A percentile compares a stretch with the other conserved stretches of the same genome.
Conservation (phyloP, 2,797 vertebrate genomes). For the Pangasius mekongensis region DNA sequence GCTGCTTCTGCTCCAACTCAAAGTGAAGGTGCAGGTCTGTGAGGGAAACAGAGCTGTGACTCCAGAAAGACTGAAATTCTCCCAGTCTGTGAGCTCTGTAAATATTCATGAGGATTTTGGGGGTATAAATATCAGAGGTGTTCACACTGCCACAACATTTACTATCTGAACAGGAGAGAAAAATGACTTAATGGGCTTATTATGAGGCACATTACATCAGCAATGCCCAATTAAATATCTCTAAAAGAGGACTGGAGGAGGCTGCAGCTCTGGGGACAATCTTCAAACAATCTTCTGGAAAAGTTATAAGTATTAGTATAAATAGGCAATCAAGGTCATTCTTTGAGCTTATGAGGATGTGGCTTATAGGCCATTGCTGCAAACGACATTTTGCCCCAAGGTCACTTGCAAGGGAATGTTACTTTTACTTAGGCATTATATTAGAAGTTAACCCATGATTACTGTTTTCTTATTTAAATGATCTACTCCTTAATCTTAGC, state of each 20-base stretch:
- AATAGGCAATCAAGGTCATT: conserved; percentile 40
- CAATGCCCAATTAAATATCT: conserved; percentile 74
- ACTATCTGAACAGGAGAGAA: conserved; percentile 79
- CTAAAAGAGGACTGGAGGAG: conserved; percentile 48
- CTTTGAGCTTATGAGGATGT: conserved; percentile 6
- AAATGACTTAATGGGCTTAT: conserved; percentile 80
- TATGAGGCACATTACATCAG: conserved; percentile 83
- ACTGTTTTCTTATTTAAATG: neutral
- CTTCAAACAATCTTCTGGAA: conserved; percentile 49
- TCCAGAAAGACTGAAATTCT: conserved; percentile 79
- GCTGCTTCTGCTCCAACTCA: conserved; percentile 53
- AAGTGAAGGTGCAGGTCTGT: conserved; percentile 62
- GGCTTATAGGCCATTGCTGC: conserved; percentile 7
- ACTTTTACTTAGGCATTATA: neutral
- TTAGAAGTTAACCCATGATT: neutral
- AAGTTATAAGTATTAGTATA: conserved; percentile 47
- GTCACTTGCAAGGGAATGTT: neutral
- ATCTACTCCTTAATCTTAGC: neutral
- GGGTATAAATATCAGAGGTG: conserved; percentile 86
- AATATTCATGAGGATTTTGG: conserved; percentile 89
- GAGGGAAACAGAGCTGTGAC: conserved; percentile 70
- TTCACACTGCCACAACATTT: conserved; percentile 80
- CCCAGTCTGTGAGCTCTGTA: conserved; percentile 72
- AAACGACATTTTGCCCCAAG: neutral
- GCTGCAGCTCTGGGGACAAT: conserved; percentile 48